Evolutionary conservation across 2,888 invertebrate genomes (phyloP), one percentile per base, ranked within the genome.

Genomic region (Tachina lurida): DNA sequence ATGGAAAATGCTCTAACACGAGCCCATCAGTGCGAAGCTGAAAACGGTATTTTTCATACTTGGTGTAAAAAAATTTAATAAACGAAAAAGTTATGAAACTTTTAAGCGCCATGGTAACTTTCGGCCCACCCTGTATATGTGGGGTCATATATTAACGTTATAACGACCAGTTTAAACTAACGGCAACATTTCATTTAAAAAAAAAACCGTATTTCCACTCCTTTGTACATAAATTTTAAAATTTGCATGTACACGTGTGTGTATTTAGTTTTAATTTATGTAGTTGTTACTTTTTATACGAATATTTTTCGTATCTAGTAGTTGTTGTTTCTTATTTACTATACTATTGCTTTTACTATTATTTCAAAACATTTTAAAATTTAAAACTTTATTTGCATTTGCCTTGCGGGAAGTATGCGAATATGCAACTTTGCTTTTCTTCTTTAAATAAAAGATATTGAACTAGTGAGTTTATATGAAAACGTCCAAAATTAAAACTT

Each of bases 121-220:
- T n/a, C n/a, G n/a, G n/a, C n/a, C n/a, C n/a, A n/a, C n/a, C n/a
- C 1, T 19, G 43, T 74, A 17, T 19, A 13, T 67, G 74, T 52
- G 54, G 31, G 63, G 74, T 65, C 74, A 85, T 81, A 85, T 74
- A 85, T 77, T 81, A 85, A 80, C 76, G 74, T 82, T 82, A 81
- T 70, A 85, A 85, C 77, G 68, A 70, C 47, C 68, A 63, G 62
- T 43, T 47, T 22, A 58, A 52, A 67, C 39, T 74, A 45, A 67
- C 56, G 70, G 56, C 45, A 79, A 65, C 41, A 70, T 77, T 82
- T 75, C 63, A 76, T 83, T 62, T 3, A 65, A 62, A 70, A 31
- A 41, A 41, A 49, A 63, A 19, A 49, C 45, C 49, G n/a, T 70
- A 68, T 67, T 63, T 39, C 10, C 62, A n/a, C 45, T 63, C 17